phyloP scores from a whole-genome alignment of 2,888 invertebrate genomes.

The Drosophila neotestacea region DNA sequence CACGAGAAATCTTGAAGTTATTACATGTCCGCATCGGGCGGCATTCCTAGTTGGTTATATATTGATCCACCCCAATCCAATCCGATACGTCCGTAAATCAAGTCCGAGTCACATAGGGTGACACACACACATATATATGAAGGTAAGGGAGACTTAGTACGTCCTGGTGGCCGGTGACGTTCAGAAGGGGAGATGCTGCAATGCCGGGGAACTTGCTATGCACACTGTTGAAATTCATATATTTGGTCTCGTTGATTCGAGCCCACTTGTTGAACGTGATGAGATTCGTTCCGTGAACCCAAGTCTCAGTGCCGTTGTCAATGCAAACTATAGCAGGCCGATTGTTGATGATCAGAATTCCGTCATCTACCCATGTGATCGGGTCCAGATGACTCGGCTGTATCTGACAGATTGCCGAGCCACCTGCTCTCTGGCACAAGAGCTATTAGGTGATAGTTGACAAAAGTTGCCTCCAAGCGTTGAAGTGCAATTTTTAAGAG shows the following conservation, averaged over 20 bases:
- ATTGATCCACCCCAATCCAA: too few relatives aligned
- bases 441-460: neutral
- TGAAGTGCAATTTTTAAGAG: neutral
- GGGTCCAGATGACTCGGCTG: constrained; percentile 1
- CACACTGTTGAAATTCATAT: neutral
- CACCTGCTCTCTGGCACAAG: constrained; percentile 13
- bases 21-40: too few relatives aligned
- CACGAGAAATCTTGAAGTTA: too few relatives aligned
- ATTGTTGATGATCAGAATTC: constrained; percentile 5
- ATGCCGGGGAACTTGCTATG: neutral
- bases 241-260: neutral
- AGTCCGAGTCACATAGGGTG: too few relatives aligned
- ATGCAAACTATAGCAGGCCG: neutral
- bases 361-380: neutral
- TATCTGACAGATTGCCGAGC: neutral
- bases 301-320: too few relatives aligned
- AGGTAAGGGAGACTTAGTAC: too few relatives aligned
- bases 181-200: neutral
- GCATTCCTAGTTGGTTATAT: too few relatives aligned
- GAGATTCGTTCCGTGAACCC: neutral
- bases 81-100: too few relatives aligned
- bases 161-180: neutral
- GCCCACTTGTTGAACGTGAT: neutral
- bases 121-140: too few relatives aligned
- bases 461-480: too few relatives aligned